Evolutionary conservation across 2,113 vertebrate genomes (phyloP), one percentile per base, ranked within the genome.

Genomic region (Sapayoa aenigma): DNA sequence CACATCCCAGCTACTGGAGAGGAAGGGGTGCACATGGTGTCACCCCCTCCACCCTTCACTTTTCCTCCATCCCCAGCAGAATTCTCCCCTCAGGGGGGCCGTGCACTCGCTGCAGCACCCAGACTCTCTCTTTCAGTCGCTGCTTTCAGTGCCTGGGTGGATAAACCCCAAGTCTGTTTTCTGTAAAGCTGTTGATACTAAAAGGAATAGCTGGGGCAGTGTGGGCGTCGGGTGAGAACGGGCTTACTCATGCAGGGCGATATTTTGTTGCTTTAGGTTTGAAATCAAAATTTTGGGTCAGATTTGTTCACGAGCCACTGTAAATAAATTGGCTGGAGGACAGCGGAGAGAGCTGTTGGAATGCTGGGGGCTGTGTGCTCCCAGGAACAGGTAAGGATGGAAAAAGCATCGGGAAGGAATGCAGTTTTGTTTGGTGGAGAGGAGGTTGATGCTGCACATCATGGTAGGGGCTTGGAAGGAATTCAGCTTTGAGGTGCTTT

Each of bases 211-310:
- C 83, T 76, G 95, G 80, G 86, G 77, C 66, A 11, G 68, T 53
- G 96, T 96, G 92, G 96, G 96, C 35, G 96, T 53, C 4, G 53
- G 69, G 69, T 79, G 91, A 95, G 96, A 97, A 84, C 63, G 4
- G 28, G 5, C 35, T 95, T 84, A 37, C 90, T 92, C 91, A 55
- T 50, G 14, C 52, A 1, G 80, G 55, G 79, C 4, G 1, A 4
- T 2, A 1, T 24, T 73, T 23, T 39, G 78, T 15, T 39, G 58
- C 55, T 39, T 75, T 1, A 3, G 71, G 15, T 39, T 55, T 33
- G 79, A 87, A 93, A 83, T 63, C 78, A 47, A 10, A 69, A 69
- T 85, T 78, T 90, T n/a, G 60, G 1, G 6, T 39, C n/a, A 21
- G 69, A 28, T 67, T 60, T 56, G 69, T n/a, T 75, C 56, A 0